Percentiles rank a stretch among this genome's conserved stretches.
phyloP scores from a whole-genome alignment of 1,140 invertebrate species.

The Colletes latitarsis region DNA sequence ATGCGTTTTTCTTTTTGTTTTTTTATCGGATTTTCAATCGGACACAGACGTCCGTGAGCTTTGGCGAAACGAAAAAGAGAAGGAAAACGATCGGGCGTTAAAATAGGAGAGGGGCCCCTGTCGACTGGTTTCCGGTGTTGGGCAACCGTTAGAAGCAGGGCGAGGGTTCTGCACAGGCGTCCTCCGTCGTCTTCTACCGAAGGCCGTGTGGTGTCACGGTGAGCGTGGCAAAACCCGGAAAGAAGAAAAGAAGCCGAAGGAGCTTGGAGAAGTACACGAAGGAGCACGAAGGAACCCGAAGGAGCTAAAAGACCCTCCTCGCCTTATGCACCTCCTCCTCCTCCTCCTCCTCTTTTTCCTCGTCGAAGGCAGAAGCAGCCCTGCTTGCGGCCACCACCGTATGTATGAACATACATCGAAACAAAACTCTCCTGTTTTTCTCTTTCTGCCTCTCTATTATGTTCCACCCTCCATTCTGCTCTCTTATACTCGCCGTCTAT shows the following conservation, averaged over 20 bases:
- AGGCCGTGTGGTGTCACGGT: constrained; percentile 56
- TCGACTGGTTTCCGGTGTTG: constrained; percentile 57
- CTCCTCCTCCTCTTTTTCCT: neutral
- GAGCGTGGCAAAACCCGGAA: constrained; percentile 56
- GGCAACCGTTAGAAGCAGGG: constrained; percentile 54
- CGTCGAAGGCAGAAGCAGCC: constrained; percentile 41
- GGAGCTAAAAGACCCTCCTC: constrained; percentile 43
- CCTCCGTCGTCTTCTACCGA: constrained; percentile 57
- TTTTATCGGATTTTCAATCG: no score
- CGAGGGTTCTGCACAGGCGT: constrained; percentile 60
- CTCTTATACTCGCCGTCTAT: neutral
- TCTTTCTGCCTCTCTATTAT: constrained; percentile 1
- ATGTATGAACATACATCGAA: constrained; percentile 16
- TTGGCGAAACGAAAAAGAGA: neutral
- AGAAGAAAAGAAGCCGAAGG: constrained; percentile 60
- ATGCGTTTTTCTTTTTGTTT: no score
- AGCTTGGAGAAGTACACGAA: constrained; percentile 59
- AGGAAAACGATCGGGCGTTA: constrained; percentile 2
- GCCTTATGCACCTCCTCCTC: neutral
- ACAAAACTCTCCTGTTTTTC: constrained; percentile 42
- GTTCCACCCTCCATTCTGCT: neutral
- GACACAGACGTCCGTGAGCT: neutral
- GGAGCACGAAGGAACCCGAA: constrained; percentile 53
- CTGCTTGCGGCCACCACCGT: constrained; percentile 10
- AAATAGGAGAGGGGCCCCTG: constrained; percentile 31